Evolutionary conservation across 2,797 vertebrate genomes (phyloP).

Genomic region (Psittacula echo): DNA sequence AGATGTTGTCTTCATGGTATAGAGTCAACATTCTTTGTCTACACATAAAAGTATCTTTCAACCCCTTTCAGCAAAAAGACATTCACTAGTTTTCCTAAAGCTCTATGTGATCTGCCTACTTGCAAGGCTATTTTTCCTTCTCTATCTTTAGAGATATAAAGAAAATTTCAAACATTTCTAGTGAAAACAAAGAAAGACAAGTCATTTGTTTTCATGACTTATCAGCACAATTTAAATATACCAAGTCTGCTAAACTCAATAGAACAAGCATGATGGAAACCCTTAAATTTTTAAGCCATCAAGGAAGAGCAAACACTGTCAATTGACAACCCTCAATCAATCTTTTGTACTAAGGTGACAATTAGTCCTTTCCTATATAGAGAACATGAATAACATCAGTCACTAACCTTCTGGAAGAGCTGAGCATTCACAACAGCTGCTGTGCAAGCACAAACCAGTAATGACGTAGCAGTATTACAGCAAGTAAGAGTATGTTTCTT

Average conservation of each 20-base stretch:
- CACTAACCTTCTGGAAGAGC: not conserved
- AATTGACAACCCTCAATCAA: not conserved
- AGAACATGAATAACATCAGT: not conserved
- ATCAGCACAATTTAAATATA: not conserved
- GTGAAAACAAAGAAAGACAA: not conserved
- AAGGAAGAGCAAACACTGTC: not conserved
- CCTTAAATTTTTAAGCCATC: not conserved
- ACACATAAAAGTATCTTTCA: not conserved
- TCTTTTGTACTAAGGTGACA: not conserved
- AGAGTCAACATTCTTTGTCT: not conserved
- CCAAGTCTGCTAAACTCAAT: not conserved
- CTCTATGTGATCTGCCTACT: not conserved
- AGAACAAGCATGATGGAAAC: not conserved
- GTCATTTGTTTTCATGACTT: not conserved
- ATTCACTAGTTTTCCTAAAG: not conserved
- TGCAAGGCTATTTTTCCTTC: not conserved
- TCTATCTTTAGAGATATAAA: not conserved
- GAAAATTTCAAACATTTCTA: not conserved
- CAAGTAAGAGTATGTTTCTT: not conserved
- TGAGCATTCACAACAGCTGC: not conserved
- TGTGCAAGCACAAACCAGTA: not conserved
- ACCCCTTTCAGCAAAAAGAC: not conserved
- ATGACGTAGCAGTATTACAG: not conserved
- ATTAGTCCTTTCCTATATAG: not conserved
- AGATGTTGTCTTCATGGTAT: not conserved